Percentiles rank a stretch among this genome's conserved stretches.
Conservation (phyloP, 2,797 vertebrate genomes). For the Podarcis siculus region DNA sequence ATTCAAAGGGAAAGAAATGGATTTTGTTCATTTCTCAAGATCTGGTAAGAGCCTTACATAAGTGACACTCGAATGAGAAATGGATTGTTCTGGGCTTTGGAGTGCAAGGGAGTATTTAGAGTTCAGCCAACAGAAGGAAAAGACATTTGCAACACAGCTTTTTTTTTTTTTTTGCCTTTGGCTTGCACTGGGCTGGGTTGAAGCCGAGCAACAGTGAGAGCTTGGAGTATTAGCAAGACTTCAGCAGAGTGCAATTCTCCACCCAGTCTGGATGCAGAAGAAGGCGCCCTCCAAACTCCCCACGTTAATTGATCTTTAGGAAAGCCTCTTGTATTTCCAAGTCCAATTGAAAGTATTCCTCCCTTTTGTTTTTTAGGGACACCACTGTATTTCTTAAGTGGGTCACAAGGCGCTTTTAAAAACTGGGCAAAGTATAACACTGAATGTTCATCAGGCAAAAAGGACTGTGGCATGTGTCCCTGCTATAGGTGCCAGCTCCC, state of each 20-base stretch:
- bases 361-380: background rate
- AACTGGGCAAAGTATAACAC: background rate
- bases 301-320: background rate
- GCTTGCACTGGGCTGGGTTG: background rate
- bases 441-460: background rate
- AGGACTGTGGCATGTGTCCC: background rate
- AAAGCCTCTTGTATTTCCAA: background rate
- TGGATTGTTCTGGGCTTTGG: constrained; percentile 55
- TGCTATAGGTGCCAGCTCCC: too few species aligned
- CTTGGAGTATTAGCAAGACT: background rate
- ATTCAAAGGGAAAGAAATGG: constrained; percentile 50
- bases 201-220: background rate
- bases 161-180: background rate
- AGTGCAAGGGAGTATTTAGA: constrained; percentile 58
- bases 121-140: constrained; percentile 70
- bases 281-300: background rate
- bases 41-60: constrained; percentile 51
- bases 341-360: background rate
- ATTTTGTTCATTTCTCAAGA: constrained; percentile 23
- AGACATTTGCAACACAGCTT: constrained; percentile 24
- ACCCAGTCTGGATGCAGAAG: background rate
- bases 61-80: constrained; percentile 56
- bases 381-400: background rate
- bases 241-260: background rate
- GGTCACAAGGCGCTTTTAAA: background rate